A percentile compares a stretch with the other conserved stretches of the same genome.
These are phyloP conservation scores for Toxotes jaculatrix DNA, from an alignment of 2,113 vertebrate genomes.

Conservation along the genomic window DNA sequence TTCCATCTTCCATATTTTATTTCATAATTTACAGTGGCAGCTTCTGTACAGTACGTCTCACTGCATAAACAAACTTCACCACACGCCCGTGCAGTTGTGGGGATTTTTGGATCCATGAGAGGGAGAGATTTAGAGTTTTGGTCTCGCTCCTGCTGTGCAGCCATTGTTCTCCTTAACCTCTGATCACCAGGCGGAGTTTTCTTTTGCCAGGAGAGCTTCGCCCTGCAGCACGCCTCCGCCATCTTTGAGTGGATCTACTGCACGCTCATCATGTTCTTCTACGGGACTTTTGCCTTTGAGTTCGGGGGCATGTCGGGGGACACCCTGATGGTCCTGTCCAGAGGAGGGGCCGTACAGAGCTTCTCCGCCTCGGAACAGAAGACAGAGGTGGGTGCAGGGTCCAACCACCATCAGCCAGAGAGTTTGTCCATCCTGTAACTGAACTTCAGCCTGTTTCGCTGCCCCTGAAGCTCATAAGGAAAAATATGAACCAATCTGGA, in stretches of 20 bases:
- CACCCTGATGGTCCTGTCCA: constrained; percentile 88
- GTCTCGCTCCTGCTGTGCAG: not conserved
- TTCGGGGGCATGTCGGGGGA: constrained; percentile 87
- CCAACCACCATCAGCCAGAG: constrained; percentile 61
- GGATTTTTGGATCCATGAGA: too few relatives aligned
- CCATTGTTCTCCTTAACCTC: constrained; percentile 82
- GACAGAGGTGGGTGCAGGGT: constrained; percentile 31
- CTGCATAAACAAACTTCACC: too few relatives aligned
- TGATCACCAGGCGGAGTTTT: constrained; percentile 86
- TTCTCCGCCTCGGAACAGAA: constrained; percentile 65
- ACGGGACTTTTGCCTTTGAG: constrained; percentile 90
- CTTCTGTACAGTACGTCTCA: too few relatives aligned
- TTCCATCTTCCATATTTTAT: too few relatives aligned
- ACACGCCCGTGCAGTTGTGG: too few relatives aligned
- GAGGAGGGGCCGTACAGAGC: constrained; percentile 51
- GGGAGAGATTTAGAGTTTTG: too few relatives aligned
- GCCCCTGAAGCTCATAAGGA: constrained; percentile 3
- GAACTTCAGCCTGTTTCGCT: fast-evolving
- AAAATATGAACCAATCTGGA: constrained; percentile 2
- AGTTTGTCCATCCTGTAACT: constrained; percentile 66
- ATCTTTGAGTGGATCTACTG: constrained; percentile 93
- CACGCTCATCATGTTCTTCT: constrained; percentile 90
- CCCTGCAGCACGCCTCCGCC: constrained; percentile 89
- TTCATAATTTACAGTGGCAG: too few relatives aligned
- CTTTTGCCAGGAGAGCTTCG: constrained; percentile 89